Base-by-base conservation (phyloP, 2,888 invertebrate genomes). In the Agrochola circellaris region DNA sequence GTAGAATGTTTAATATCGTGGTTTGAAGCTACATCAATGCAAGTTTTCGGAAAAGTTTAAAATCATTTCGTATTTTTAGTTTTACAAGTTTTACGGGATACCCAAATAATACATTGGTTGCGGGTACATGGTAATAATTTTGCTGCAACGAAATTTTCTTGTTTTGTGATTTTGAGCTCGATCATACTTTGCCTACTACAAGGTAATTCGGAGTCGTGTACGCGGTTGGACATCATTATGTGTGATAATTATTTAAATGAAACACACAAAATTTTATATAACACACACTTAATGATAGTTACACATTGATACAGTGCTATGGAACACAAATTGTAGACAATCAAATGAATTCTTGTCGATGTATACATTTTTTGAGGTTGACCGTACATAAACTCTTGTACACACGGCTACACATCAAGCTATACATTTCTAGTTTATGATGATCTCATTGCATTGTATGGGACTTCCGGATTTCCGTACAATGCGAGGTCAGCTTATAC, bases 31-130 rank as follows among this genome's bases (percentile, higher is more conserved):
- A 48, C 48, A 48, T 48, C 7, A 7, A 34, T 48, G 48, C 23
- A 65, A 67, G n/a, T 62, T 66, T 42, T 65, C 26, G 5, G 30
- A 42, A 66, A 38, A 26, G 1, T 34, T 26, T 42, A 8, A 61
- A 66, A 73, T 38, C 5, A 56, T 64, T 58, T 64, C 5, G 20
- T 34, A 67, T 62, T 79, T 73, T 34, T 26, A 38, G 17, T 67
- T 62, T 65, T 45, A 15, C 11, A 7, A 60, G 13, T 68, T 69
- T 17, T 2, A 51, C 23, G 48, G 20, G 15, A 48, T 17, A 48
- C 48, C 17, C 17, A 34, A 69, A 70, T 45, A 45, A 38, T 17
- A 34, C 11, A 38, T 58, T 42, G 15, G 30, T 15, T 48, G 66
- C 34, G 15, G 30, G 23, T 38, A 38, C 7, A 38, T 38, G 7